Percentiles rank a stretch among this genome's conserved stretches.
Evolutionary conservation across 1,140 invertebrate genomes (phyloP).

Genomic region (Apis dorsata): DNA sequence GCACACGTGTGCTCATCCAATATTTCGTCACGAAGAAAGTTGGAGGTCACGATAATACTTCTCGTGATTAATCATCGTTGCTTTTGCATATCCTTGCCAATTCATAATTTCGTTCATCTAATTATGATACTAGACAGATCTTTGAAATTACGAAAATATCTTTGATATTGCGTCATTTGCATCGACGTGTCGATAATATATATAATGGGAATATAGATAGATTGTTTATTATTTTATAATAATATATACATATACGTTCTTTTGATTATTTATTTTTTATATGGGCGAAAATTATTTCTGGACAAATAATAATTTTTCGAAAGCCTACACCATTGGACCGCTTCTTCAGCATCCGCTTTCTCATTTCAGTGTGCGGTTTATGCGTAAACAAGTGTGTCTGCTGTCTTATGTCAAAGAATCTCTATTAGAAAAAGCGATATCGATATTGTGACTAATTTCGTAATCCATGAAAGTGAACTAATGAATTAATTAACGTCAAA

Average conservation of each 20-base stretch:
- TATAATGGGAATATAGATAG: background rate
- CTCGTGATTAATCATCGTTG: background rate
- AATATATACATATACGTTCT: background rate
- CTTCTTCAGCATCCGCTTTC: conserved; percentile 61
- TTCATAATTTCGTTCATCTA: no score
- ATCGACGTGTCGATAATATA: background rate
- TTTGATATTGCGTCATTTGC: background rate
- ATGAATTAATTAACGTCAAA: background rate
- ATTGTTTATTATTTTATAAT: background rate
- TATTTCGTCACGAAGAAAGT: background rate
- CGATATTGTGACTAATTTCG: background rate
- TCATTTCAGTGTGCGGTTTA: conserved; percentile 32
- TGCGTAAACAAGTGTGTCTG: background rate
- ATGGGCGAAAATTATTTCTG: background rate
- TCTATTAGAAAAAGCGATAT: background rate
- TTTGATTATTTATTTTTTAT: background rate
- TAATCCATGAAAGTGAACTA: no score
- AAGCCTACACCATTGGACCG: conserved; percentile 51
- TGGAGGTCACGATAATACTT: background rate
- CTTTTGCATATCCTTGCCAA: background rate
- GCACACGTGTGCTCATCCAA: background rate
- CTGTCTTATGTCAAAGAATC: background rate
- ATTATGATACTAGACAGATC: background rate
- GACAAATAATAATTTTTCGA: conserved; percentile 40
- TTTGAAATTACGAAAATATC: background rate